A percentile compares a stretch with the other conserved stretches of the same genome.
phyloP scores from a whole-genome alignment of 2,797 vertebrate species.

The Rhinella marina region DNA sequence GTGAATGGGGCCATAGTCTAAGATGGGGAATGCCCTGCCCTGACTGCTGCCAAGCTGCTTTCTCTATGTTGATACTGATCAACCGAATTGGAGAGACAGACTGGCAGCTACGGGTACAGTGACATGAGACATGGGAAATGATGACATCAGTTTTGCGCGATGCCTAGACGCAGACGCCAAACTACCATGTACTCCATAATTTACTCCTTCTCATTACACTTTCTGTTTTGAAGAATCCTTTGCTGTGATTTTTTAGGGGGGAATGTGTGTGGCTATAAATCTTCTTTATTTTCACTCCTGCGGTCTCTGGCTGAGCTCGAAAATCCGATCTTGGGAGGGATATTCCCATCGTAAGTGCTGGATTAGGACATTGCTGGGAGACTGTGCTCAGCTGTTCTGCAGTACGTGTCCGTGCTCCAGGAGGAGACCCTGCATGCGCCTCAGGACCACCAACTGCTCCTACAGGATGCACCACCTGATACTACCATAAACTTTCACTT shows the following conservation, averaged over 20 bases:
- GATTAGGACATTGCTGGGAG: slow-evolving; percentile 19
- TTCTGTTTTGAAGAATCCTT: neutral
- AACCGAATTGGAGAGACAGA: neutral
- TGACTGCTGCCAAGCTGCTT: neutral
- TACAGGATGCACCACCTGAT: neutral
- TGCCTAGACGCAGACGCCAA: neutral
- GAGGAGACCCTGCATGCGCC: neutral
- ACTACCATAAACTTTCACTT: neutral
- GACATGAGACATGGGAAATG: neutral
- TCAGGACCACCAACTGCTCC: slow-evolving; percentile 38
- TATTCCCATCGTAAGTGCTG: slow-evolving; percentile 35
- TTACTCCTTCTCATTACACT: neutral
- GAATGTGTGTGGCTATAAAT: neutral
- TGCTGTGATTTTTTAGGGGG: neutral
- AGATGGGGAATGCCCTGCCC: no score
- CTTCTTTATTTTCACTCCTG: slow-evolving; percentile 20
- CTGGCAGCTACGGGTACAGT: neutral
- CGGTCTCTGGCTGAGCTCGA: neutral
- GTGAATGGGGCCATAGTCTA: no score
- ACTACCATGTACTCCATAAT: slow-evolving; percentile 1
- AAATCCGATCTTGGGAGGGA: slow-evolving; percentile 9
- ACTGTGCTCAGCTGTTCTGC: slow-evolving; percentile 37
- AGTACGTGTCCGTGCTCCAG: neutral
- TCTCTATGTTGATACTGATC: neutral
- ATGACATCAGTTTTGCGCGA: neutral